Evolutionary conservation across 2,888 invertebrate species (phyloP).

Genomic region (Pristionchus maxplancki): DNA sequence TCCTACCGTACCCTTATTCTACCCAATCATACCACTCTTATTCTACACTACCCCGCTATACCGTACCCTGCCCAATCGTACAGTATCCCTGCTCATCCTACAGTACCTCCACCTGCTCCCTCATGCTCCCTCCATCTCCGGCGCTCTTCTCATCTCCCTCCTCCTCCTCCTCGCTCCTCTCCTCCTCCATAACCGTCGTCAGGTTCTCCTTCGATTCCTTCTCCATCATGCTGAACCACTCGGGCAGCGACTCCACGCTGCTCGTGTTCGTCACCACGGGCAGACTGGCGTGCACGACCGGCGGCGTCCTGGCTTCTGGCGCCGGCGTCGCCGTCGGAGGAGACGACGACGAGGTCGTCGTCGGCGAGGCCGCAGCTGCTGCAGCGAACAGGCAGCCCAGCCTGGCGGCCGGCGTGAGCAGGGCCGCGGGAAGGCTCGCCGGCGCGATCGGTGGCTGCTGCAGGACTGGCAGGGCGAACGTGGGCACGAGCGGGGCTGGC

Average conservation of each 20-base stretch:
- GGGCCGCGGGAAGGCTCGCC: neutral
- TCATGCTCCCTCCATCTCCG: conserved; percentile 45
- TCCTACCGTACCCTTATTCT: neutral
- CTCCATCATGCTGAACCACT: conserved; percentile 24
- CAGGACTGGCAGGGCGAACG: neutral
- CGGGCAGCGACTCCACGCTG: conserved; percentile 23
- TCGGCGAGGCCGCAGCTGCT: neutral
- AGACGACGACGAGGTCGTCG: neutral
- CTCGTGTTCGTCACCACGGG: neutral
- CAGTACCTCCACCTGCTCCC: too few species aligned
- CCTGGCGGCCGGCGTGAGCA: conserved; percentile 12
- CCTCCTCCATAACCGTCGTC: neutral
- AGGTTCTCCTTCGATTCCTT: neutral
- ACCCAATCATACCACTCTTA: neutral
- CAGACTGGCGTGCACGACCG: neutral
- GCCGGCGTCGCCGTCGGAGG: neutral
- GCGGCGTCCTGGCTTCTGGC: conserved; percentile 47
- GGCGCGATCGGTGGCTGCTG: neutral
- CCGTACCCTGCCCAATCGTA: neutral
- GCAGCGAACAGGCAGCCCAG: conserved; percentile 9
- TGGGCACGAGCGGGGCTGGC: neutral
- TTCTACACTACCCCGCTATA: neutral
- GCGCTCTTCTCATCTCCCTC: neutral
- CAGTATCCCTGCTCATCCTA: neutral
- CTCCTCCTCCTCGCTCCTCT: conserved; percentile 18